Conservation (phyloP, 2,797 vertebrate genomes). For the Chelon auratus region DNA sequence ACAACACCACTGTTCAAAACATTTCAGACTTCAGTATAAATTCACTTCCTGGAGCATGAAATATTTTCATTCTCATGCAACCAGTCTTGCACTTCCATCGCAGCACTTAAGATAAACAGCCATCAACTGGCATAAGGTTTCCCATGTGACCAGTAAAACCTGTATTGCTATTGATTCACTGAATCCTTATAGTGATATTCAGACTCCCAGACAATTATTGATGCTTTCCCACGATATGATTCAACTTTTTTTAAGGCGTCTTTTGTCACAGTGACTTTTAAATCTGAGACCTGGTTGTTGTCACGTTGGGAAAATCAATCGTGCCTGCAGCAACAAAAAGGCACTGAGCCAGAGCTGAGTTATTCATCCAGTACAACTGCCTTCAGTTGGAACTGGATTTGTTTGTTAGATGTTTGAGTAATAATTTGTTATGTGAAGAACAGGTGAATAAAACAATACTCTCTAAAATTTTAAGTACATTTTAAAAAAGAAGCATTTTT, state of each 20-base stretch:
- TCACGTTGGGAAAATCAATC: conserved; percentile 80
- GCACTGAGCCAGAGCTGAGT: conserved; percentile 66
- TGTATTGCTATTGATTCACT: conserved; percentile 53
- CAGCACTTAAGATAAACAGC: conserved; percentile 13
- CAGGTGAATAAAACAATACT: background rate
- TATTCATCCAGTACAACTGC: conserved; percentile 61
- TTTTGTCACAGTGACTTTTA: conserved; percentile 78
- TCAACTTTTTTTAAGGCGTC: conserved; percentile 58
- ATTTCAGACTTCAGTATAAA: conserved; percentile 21
- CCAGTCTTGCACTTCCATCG: conserved; percentile 39
- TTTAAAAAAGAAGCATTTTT: background rate
- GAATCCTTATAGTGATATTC: conserved; percentile 63
- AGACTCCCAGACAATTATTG: conserved; percentile 75
- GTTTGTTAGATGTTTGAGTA: conserved; percentile 44
- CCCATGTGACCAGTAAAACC: conserved; percentile 64
- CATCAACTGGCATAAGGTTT: background rate
- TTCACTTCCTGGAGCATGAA: conserved; percentile 53
- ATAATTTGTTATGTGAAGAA: conserved; percentile 5
- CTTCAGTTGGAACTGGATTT: conserved; percentile 75
- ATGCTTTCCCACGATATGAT: conserved; percentile 81
- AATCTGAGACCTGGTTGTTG: conserved; percentile 61
- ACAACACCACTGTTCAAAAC: conserved; percentile 14
- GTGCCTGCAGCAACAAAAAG: conserved; percentile 72
- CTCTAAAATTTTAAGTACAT: background rate
- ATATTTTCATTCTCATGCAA: conserved; percentile 45